Percentiles rank a stretch among this genome's conserved stretches.
Conservation (phyloP, 2,888 invertebrate species). For the Pemphredon lugubris region DNA sequence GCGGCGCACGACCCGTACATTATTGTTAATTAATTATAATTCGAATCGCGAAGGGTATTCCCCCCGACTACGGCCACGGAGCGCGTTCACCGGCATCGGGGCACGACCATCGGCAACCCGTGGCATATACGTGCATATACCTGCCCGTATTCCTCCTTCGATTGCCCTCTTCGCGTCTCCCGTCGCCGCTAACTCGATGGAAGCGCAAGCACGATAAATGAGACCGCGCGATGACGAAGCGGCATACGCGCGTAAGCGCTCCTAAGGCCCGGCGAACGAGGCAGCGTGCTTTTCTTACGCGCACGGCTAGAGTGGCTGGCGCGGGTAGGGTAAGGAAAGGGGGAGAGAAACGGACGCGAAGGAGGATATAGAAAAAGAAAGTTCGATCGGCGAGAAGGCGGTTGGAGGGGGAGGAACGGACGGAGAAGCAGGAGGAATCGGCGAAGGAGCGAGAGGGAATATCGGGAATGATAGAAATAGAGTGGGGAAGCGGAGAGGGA, state of each 20-base stretch:
- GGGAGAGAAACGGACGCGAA: conserved; percentile 49
- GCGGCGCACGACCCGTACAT: conserved; percentile 35
- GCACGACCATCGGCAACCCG: too few species aligned
- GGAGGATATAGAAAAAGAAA: conserved; percentile 53
- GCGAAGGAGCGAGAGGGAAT: background rate
- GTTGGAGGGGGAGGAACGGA: conserved; percentile 37
- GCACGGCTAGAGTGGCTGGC: background rate
- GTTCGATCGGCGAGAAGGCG: background rate
- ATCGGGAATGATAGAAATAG: conserved; percentile 36
- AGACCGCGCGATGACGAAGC: conserved; percentile 71
- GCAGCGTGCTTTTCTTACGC: conserved; percentile 54
- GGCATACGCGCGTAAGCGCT: conserved; percentile 50
- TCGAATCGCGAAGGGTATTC: conserved; percentile 37
- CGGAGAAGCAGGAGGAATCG: background rate
- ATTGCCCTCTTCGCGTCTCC: too few species aligned
- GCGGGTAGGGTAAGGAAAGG: conserved; percentile 10
- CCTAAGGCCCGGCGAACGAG: conserved; percentile 1
- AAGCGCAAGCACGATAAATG: conserved; percentile 66
- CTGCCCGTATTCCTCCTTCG: background rate
- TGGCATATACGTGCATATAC: too few species aligned
- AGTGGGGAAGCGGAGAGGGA: conserved; percentile 29
- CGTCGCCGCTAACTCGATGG: conserved; percentile 7
- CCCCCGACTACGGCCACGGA: conserved; percentile 18
- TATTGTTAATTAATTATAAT: conserved; percentile 63
- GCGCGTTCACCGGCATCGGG: conserved; percentile 26